These are phyloP conservation scores for Prunella strophiata DNA, from an alignment of 2,797 vertebrate genomes.

Conservation along the genomic window DNA sequence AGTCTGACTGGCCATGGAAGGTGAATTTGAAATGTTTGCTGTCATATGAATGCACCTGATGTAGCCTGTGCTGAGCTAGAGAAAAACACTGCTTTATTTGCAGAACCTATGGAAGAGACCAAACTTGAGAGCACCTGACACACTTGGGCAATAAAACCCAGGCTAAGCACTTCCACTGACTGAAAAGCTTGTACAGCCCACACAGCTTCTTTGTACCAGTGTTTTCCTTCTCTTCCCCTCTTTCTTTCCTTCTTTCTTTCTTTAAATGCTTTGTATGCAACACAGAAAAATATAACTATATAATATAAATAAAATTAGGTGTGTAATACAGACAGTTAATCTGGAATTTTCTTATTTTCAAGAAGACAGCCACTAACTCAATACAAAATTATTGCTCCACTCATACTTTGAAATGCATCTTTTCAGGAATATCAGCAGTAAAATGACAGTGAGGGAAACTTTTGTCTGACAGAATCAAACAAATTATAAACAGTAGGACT, in stretches of 20 bases:
- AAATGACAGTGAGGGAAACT: background rate
- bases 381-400: background rate
- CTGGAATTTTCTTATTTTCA: background rate
- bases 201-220: background rate
- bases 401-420: accelerated
- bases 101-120: background rate
- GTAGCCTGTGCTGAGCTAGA: background rate
- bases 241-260: background rate
- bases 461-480: background rate
- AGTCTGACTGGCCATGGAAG: background rate
- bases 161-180: background rate
- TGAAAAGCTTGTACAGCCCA: background rate
- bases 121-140: background rate
- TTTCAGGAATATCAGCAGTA: background rate
- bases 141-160: background rate
- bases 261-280: background rate
- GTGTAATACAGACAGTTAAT: background rate
- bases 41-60: background rate
- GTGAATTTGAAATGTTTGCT: background rate
- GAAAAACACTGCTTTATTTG: background rate
- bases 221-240: background rate
- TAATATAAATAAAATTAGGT: background rate
- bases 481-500: background rate
- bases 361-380: background rate
- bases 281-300: background rate